Evolutionary conservation across 2,888 invertebrate species (phyloP), one percentile per base, ranked within the genome.

Genomic region (Lithodes maja): DNA sequence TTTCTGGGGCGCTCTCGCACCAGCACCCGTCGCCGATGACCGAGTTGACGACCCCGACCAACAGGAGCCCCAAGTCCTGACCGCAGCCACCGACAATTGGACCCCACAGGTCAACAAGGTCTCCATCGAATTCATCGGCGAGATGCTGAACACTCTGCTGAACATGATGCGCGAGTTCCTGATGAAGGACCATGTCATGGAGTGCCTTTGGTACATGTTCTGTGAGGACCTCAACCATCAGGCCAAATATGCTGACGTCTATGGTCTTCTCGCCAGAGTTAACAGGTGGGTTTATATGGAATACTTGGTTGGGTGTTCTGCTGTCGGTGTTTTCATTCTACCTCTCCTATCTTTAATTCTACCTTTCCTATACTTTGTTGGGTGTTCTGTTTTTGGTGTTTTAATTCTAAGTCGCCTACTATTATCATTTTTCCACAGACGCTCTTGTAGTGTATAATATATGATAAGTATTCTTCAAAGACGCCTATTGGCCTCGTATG

Each of bases 131-230:
- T 91, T 91, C 86, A 86, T 91, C 55, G 87, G 89, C 74, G 90
- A 91, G 85, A 91, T 91, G 52, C 88, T 91, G 71, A 85, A 83
- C 74, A 91, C 91, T n/a, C 88, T 91, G 68, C 88, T 91, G 12
- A 91, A 91, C 86, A 87, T 91, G 69, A 91, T 91, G 90, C 83
- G 90, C 50, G 91, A 91, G 77, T 91, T 82, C 86, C 81, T 91
- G 54, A 87, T 91, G 90, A 91, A 86, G 88, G 91, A 91, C 86
- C 87, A 91, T 83, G 91, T 91, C 75, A 91, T 91, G 91, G 91
- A 91, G 87, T 91, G 91, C 88, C 91, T 91, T n/a, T 91, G 91
- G 91, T 91, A 74, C 90, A 91, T 91, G 91, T 91, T 91, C 86
- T 91, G 91, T 84, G 81, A 91, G 83, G 91, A 91, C 84, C 87